Evolutionary conservation across 2,113 vertebrate genomes (phyloP).

Genomic region (Stegostoma tigrinum): DNA sequence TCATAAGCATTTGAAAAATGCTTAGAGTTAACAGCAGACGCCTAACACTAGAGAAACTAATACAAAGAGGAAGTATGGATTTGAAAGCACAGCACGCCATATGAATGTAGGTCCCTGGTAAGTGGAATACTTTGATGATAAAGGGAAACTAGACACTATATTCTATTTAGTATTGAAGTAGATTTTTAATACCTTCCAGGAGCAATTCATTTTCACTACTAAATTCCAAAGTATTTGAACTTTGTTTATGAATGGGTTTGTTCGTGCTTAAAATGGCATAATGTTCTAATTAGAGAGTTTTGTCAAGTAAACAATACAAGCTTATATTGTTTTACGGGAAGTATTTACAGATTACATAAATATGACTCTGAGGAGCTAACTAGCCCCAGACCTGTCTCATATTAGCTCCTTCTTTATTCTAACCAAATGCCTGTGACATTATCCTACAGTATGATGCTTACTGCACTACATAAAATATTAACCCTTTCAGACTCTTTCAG

Average conservation of each 20-base stretch:
- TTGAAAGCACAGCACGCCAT: background rate
- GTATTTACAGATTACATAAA: no score
- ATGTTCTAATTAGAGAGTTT: no score
- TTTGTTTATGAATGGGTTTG: background rate
- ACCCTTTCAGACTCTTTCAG: no score
- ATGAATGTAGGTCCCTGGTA: background rate
- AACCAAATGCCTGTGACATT: no score
- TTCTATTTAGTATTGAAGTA: background rate
- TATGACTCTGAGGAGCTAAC: no score
- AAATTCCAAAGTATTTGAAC: background rate
- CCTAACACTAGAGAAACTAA: background rate
- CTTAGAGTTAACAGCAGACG: background rate
- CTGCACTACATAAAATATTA: no score
- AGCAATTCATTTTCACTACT: background rate
- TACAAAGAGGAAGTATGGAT: background rate
- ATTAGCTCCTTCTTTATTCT: no score
- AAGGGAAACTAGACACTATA: background rate
- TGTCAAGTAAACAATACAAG: no score
- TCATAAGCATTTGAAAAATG: conserved; percentile 21
- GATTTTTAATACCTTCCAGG: background rate
- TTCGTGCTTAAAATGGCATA: no score
- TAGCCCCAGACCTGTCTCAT: no score
- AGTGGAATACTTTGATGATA: background rate
- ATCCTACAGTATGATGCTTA: no score
- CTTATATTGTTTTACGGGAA: no score